Base-by-base conservation (phyloP, 1,140 invertebrate genomes). In the Harpegnathos saltator region DNA sequence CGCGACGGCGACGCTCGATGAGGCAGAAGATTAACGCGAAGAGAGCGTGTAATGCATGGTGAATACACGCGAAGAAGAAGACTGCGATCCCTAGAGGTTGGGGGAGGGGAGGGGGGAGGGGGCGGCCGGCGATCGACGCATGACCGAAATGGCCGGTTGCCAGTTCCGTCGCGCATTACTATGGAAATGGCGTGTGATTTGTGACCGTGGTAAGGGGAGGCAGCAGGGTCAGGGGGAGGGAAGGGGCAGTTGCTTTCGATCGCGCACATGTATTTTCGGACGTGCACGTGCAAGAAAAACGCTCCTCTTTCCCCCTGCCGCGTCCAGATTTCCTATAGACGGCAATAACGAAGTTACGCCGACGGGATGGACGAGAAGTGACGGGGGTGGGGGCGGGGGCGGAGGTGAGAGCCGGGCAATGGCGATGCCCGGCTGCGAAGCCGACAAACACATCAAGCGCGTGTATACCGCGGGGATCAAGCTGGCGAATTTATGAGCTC, bases 141-240 rank as follows among this genome's bases (percentile, higher is more conserved):
- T 73, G 74, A 62, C 65, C 63, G 65, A 80, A 89, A 89, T 92
- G 91, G 90, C 90, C 66, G 50, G 68, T 66, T 91, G 92, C 92
- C 92, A 93, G 90, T 92, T 92, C 85, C 90, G 91, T 93, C 89
- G 87, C 80, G 89, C 91, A 93, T 93, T 93, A 93, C 88, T 87
- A 92, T 92, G 90, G 91, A 90, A 92, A 92, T 93, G 90, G 89
- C 89, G 83, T 82, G 89, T 90, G 91, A 93, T 93, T 92, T 91
- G 89, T 92, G 87, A 85, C 74, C 78, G 65, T 77, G 86, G 52
- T 3, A 9, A 9, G 38, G n/a, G n/a, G n/a, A n/a, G n/a, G n/a
- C n/a, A n/a, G n/a, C n/a, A n/a, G n/a, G n/a, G n/a, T n/a, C n/a
- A n/a, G n/a, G n/a, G n/a, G n/a, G n/a, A n/a, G n/a, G n/a, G 33